Percentiles rank a stretch among this genome's conserved stretches.
Evolutionary conservation across 2,113 vertebrate genomes (phyloP).

Genomic region (Lutjanus erythropterus): DNA sequence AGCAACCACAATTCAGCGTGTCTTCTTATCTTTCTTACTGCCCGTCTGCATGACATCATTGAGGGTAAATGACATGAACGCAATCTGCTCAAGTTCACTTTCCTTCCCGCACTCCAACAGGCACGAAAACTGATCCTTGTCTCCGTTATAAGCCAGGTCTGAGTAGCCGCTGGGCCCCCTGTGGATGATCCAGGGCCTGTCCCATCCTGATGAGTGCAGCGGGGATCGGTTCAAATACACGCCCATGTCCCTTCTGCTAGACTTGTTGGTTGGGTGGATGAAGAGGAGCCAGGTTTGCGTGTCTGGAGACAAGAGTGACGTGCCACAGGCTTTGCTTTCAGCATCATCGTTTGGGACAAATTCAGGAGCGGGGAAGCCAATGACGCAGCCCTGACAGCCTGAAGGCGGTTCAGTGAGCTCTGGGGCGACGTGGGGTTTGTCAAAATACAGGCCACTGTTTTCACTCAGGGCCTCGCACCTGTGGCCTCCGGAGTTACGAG

Average conservation of each 20-base stretch:
- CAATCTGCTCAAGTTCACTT: conserved; percentile 84
- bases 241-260: conserved; percentile 85
- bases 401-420: conserved; percentile 81
- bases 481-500: conserved; percentile 80
- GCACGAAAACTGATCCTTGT: conserved; percentile 88
- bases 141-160: conserved; percentile 87
- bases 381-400: conserved; percentile 94
- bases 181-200: conserved; percentile 86
- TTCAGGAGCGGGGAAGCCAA: conserved; percentile 85
- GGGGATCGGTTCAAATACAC: conserved; percentile 90
- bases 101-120: conserved; percentile 90
- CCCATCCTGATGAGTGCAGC: conserved; percentile 81
- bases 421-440: conserved; percentile 63
- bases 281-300: conserved; percentile 89
- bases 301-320: conserved; percentile 70
- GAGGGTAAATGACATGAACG: conserved; percentile 81
- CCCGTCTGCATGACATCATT: conserved; percentile 78
- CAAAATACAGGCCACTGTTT: conserved; percentile 83
- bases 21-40: conserved; percentile 66
- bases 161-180: conserved; percentile 91
- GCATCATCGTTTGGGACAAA: conserved; percentile 63
- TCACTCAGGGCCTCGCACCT: conserved; percentile 88
- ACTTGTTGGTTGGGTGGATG: conserved; percentile 89
- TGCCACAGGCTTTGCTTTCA: conserved; percentile 69
- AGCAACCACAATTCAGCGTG: conserved; percentile 45